phyloP scores from a whole-genome alignment of 2,113 vertebrate genomes.

The Rhodinocichla rosea region DNA sequence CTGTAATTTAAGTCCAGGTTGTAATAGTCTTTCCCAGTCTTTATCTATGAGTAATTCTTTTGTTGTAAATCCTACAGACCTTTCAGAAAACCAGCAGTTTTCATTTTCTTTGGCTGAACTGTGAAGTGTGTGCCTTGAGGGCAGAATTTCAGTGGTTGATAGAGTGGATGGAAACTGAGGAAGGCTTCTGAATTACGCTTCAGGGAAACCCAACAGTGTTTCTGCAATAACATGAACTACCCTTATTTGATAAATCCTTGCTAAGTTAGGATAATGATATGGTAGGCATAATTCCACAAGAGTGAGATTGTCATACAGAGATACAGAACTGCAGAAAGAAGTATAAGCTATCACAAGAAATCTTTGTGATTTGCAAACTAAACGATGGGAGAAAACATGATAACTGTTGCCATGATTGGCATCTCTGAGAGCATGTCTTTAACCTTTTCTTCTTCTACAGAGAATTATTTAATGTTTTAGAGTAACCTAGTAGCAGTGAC shows the following conservation, averaged over 20 bases:
- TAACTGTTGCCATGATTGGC: background rate
- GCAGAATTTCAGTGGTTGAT: background rate
- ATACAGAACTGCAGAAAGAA: background rate
- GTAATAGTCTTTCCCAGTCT: background rate
- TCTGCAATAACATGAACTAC: background rate
- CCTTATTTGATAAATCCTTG: background rate
- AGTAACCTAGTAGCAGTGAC: background rate
- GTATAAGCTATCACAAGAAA: background rate
- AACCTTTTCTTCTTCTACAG: background rate
- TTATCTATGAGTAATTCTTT: background rate
- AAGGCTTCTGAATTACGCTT: background rate
- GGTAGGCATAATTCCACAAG: background rate
- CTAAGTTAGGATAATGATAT: background rate
- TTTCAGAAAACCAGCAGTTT: background rate
- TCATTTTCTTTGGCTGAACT: background rate
- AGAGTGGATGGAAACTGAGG: background rate
- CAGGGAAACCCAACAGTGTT: background rate
- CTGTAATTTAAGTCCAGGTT: background rate
- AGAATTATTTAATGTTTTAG: background rate
- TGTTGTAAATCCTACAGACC: background rate
- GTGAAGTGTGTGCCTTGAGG: background rate
- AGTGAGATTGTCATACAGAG: background rate
- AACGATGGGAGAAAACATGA: accelerated
- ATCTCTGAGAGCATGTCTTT: background rate
- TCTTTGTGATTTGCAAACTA: background rate